Evolutionary conservation across 2,888 invertebrate genomes (phyloP).

Genomic region (Dichetophora obliterata): DNA sequence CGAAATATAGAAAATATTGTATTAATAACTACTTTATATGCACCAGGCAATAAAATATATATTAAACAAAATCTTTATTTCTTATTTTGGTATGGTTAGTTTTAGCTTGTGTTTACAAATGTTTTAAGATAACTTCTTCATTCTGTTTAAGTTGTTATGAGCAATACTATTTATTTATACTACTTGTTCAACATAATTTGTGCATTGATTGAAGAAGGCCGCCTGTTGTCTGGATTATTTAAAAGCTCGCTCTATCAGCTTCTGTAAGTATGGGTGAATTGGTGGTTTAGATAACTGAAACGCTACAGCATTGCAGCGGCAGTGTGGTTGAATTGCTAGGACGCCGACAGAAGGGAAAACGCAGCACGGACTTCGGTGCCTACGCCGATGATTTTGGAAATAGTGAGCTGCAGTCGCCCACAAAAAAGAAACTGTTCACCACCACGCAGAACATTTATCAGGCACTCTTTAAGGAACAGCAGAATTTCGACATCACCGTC

Average conservation of each 20-base stretch:
- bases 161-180: background rate
- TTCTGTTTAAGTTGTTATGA: background rate
- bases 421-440: conserved; percentile 78
- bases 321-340: conserved; percentile 71
- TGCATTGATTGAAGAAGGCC: conserved; percentile 8
- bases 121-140: background rate
- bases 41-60: too few species aligned
- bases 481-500: conserved; percentile 81
- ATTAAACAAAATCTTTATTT: background rate
- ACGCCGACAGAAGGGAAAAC: conserved; percentile 73
- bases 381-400: conserved; percentile 63
- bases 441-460: conserved; percentile 85
- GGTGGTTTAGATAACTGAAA: conserved; percentile 64
- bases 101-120: background rate
- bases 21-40: too few species aligned
- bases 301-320: conserved; percentile 66
- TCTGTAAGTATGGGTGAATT: conserved; percentile 72
- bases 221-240: too few species aligned
- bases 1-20: too few species aligned
- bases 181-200: background rate
- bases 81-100: conserved; percentile 1
- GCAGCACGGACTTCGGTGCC: conserved; percentile 59
- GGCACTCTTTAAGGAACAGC: conserved; percentile 80
- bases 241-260: too few species aligned
- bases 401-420: conserved; percentile 74